Percentiles rank a stretch among this genome's conserved stretches.
These are phyloP conservation scores for Cardiocondyla obscurior DNA, from an alignment of 1,140 invertebrate genomes.

Conservation along the genomic window DNA sequence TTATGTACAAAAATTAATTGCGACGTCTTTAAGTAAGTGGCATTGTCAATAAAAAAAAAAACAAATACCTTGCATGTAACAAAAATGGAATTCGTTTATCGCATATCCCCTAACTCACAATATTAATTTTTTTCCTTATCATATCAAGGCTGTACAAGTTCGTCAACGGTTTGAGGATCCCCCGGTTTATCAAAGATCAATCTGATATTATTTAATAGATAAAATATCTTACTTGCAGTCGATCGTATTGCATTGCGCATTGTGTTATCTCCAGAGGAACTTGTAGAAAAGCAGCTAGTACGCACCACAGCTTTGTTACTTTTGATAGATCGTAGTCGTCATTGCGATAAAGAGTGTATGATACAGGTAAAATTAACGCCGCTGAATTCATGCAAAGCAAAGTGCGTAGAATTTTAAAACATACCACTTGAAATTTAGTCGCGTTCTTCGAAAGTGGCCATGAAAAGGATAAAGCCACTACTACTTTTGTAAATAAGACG, in stretches of 20 bases:
- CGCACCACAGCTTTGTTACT: slow-evolving; percentile 45
- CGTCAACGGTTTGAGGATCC: too few relatives aligned
- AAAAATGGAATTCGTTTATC: too few relatives aligned
- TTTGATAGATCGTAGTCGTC: slow-evolving; percentile 9
- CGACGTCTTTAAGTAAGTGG: too few relatives aligned
- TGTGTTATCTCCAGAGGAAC: slow-evolving; percentile 21
- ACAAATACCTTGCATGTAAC: too few relatives aligned
- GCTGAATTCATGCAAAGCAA: slow-evolving; percentile 9
- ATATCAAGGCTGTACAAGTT: too few relatives aligned
- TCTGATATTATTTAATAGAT: background rate
- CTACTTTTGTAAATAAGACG: slow-evolving; percentile 44
- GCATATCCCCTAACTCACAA: too few relatives aligned
- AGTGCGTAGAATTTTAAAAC: slow-evolving; percentile 47
- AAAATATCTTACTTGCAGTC: slow-evolving; percentile 57
- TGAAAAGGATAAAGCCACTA: slow-evolving; percentile 6
- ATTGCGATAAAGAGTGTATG: slow-evolving; percentile 8
- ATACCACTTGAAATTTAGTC: slow-evolving; percentile 26
- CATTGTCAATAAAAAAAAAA: too few relatives aligned
- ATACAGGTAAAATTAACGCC: slow-evolving; percentile 28
- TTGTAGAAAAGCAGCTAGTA: slow-evolving; percentile 46
- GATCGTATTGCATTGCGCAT: slow-evolving; percentile 13
- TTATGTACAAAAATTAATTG: too few relatives aligned
- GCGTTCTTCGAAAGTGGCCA: slow-evolving; percentile 51
- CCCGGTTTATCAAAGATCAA: background rate
- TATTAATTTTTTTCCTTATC: too few relatives aligned